Base-by-base conservation (phyloP, 2,888 invertebrate genomes). In the Pseudococcus viburni region DNA sequence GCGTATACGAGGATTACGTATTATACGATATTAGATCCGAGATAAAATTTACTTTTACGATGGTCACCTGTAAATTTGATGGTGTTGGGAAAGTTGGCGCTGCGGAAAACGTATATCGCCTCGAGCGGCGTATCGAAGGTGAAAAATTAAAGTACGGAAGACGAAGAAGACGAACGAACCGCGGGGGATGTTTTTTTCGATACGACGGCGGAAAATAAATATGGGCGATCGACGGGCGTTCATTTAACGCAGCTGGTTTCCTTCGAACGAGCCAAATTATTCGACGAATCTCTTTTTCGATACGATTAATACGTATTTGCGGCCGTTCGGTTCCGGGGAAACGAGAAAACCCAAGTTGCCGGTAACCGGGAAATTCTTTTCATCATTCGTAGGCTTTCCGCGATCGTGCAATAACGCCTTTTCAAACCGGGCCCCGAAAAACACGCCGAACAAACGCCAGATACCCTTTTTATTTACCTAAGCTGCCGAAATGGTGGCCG, bases 31-130 rank as follows among this genome's bases (percentile, higher is more conserved):
- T 68, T 73, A 73, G 33, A 73, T 26, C 17, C 73, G 26, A 73
- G 73, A 73, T 73, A 73, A 73, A 73, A 73, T 33, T 73, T 73
- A 73, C 73, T 73, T 73, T 73, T 73, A 73, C 73, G 73, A 73
- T 73, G 73, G 73, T 73, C 73, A 73, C 73, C 73, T 73, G 26
- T 73, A 73, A 73, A 73, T 73, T 73, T 73, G 15, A 73, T 33
- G 33, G 73, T 73, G 26, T 22, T 64, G 22, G 64, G 9, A 59
- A 64, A 64, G 64, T 64, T 64, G 64, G 48, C 15, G 48, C 15
- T 51, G 48, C 11, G 48, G 55, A 22, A 59, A 59, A 59, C n/a
- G 59, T 42, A 42, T 42, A 42, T 42, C 42, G 42, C n/a, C 17
- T 8, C 6, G n/a, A 17, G 59, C 26, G 9, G 26, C 39, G 26